Evolutionary conservation across 2,113 vertebrate species (phyloP), one percentile per base, ranked within the genome.

Genomic region (Callopanchax toddi): DNA sequence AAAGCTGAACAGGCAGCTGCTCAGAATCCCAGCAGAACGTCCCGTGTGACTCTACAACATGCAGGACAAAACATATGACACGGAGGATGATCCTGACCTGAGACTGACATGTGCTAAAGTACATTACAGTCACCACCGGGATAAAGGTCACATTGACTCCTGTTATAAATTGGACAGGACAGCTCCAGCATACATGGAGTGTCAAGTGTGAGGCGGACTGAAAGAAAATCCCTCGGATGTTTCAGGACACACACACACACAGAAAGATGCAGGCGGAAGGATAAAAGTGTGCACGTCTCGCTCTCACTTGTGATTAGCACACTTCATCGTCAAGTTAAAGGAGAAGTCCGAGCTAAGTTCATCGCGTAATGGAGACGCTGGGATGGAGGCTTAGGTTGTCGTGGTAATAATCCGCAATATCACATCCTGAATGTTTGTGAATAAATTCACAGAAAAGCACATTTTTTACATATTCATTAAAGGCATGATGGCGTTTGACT

Each of bases 101-200:
- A 87, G 91, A 92, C 89, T 92, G 92, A 89, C 89, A 88, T 85
- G 89, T 92, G 92, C 90, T 93, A 83, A 89, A 91, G 84, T 83
- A 83, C 89, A 92, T 92, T 90, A 92, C 54, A 86, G 86, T 91
- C 90, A 91, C 78, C 50, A 87, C 87, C 69, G 11, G 81, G 76
- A 92, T 91, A 92, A 93, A 93, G 92, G 92, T 93, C 92, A 93
- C 85, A 83, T 86, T 89, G 89, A 71, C 75, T 85, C 65, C 72
- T 85, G 81, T 49, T 88, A 84, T 87, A 91, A 91, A 93, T 90
- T 86, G 76, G 84, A 91, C 74, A 68, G 89, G 92, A 93, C 90
- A 92, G 92, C 88, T 88, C 77, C 68, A 78, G 83, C 86, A 89
- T 89, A 90, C 86, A 86, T 76, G 70, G 60, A 79, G 89, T 89